Conservation (phyloP, 2,888 invertebrate genomes). For the Phragmatobia fuliginosa region DNA sequence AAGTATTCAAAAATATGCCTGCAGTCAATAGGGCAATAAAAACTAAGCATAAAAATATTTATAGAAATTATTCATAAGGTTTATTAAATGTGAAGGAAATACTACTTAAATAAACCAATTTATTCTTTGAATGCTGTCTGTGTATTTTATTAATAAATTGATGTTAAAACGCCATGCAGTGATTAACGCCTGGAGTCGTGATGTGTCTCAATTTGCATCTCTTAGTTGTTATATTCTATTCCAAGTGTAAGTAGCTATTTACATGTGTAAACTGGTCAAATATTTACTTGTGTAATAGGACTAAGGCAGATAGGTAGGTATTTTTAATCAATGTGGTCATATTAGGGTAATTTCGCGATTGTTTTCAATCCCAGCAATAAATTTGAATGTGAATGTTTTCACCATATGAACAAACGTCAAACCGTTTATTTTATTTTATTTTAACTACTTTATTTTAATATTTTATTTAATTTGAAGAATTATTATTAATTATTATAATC, state of each 20-base stretch:
- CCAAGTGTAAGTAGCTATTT: conserved; percentile 20
- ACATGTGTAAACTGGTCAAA: conserved; percentile 20
- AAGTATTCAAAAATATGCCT: no score
- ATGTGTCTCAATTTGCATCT: conserved; percentile 72
- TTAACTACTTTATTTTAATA: no score
- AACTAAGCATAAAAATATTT: neutral
- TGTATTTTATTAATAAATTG: conserved; percentile 24
- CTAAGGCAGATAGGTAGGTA: conserved; percentile 2
- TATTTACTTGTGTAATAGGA: conserved; percentile 34
- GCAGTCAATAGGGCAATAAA: no score
- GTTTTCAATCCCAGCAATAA: no score
- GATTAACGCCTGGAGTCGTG: conserved; percentile 76
- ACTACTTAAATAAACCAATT: conserved; percentile 1
- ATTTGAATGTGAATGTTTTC: no score
- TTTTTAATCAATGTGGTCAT: neutral
- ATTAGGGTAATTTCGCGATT: no score
- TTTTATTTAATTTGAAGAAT: no score
- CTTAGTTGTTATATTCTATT: conserved; percentile 28
- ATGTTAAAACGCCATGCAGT: conserved; percentile 46
- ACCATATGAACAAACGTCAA: no score
- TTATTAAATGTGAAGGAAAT: conserved; percentile 11
- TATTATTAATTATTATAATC: no score
- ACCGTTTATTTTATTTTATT: no score
- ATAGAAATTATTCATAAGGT: conserved; percentile 4
- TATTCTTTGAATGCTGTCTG: conserved; percentile 12